Percentiles rank a stretch among this genome's conserved stretches.
These are phyloP conservation scores for Agrotis exclamationis DNA, from an alignment of 2,888 invertebrate species.

Conservation along the genomic window DNA sequence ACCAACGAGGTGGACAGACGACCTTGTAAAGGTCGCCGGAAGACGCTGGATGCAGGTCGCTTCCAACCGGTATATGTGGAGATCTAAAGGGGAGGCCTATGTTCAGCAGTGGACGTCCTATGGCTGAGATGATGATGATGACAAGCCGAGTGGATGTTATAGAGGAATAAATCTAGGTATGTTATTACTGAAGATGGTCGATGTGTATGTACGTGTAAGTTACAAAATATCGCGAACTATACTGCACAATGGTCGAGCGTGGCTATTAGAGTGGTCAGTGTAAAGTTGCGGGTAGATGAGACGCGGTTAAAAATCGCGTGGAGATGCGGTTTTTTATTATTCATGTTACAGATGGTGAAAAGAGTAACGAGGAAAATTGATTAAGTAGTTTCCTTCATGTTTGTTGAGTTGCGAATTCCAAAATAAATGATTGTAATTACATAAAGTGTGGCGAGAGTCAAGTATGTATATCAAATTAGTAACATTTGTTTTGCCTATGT, in stretches of 20 bases:
- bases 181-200: constrained; percentile 65
- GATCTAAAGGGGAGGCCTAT: no score
- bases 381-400: not conserved
- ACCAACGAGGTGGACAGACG: no score
- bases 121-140: no score
- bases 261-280: constrained; percentile 63
- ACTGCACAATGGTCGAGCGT: constrained; percentile 63
- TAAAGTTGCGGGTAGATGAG: constrained; percentile 32
- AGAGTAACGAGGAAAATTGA: not conserved
- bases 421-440: no score
- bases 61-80: no score
- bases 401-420: not conserved
- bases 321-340: not conserved
- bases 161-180: constrained; percentile 59
- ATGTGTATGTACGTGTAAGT: constrained; percentile 59
- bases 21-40: no score
- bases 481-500: no score
- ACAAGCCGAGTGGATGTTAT: constrained; percentile 44
- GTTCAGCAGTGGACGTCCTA: no score
- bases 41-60: no score
- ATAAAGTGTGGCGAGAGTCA: no score
- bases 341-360: not conserved
- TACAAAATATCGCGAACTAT: constrained; percentile 63
- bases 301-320: not conserved
- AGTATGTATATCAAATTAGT: no score